Evolutionary conservation across 2,113 vertebrate genomes (phyloP), one percentile per base, ranked within the genome.

Genomic region (Poeciliopsis occidentalis): DNA sequence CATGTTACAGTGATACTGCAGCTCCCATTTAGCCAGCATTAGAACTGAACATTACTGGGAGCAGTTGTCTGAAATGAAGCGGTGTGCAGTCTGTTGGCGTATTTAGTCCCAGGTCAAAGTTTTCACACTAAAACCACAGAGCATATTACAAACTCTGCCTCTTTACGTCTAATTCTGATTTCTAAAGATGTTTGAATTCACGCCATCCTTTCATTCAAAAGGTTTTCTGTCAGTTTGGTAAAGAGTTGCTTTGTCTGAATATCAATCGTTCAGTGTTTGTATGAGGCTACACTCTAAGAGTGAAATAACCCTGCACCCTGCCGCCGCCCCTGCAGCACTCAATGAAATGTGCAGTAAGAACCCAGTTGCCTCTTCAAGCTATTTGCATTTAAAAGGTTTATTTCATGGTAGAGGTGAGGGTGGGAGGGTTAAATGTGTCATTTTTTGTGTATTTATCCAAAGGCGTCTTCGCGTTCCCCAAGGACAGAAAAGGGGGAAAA

Each of bases 311-410:
- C 82, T 39, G 44, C 66, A 47, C 62, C 77, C 64, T n/a, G 22
- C 64, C 60, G 26, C 64, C n/a, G 61, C 66, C 84, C 85, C 64
- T 60, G 29, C 65, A 83, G 82, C 82, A 89, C 74, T 75, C 85
- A 87, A 87, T 86, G 76, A 87, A 81, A 92, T 73, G 71, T 72
- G 61, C 15, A 73, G 91, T 90, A 89, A 91, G 80, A 75, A 71
- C 73, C 76, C 67, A 47, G 69, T 73, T 74, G 73, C 85, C 85
- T 90, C 78, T 41, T 37, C 64, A 8, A 78, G 78, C 82, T 84
- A 90, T 93, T 92, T 92, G 82, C 88, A 89, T 92, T 89, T 91
- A 88, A 93, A 92, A 92, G 77, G 70, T 70, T 77, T 39, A 63
- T 91, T 90, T 85, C 63, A 57, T 71, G 62, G 74, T 54, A 69